phyloP scores from a whole-genome alignment of 1,140 invertebrate genomes.

The Brachionus manjavacas region DNA sequence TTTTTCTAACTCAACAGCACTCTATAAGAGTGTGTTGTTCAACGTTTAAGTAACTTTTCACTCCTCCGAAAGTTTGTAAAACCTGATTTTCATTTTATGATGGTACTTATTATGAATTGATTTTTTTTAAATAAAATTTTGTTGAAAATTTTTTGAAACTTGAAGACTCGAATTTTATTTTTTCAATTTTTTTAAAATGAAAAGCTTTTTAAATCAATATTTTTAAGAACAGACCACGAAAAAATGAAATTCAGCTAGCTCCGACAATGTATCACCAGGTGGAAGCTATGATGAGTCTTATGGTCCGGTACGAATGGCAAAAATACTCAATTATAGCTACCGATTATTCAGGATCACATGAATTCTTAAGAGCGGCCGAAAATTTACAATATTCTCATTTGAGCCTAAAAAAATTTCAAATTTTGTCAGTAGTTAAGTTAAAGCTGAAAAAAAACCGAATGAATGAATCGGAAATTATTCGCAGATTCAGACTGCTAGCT shows the following conservation, averaged over 20 bases:
- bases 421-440: conserved; percentile 75
- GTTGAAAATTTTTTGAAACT: too few species aligned
- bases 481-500: conserved; percentile 65
- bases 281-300: conserved; percentile 82
- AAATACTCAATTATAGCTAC: conserved; percentile 78
- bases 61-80: too few species aligned
- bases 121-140: too few species aligned
- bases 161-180: too few species aligned
- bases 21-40: too few species aligned
- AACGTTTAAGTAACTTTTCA: too few species aligned
- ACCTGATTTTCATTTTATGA: too few species aligned
- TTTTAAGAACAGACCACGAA: conserved; percentile 19
- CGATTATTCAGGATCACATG: conserved; percentile 83
- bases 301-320: conserved; percentile 91
- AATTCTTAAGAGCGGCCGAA: conserved; percentile 75
- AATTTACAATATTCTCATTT: neutral
- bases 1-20: too few species aligned
- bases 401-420: conserved; percentile 64
- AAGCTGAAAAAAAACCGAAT: conserved; percentile 55
- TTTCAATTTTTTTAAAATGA: too few species aligned
- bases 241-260: conserved; percentile 66
- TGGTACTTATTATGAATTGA: too few species aligned
- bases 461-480: conserved; percentile 62
- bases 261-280: conserved; percentile 88
- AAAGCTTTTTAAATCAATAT: neutral